Conservation (phyloP, 1,140 invertebrate genomes). For the Leptinotarsa texana region DNA sequence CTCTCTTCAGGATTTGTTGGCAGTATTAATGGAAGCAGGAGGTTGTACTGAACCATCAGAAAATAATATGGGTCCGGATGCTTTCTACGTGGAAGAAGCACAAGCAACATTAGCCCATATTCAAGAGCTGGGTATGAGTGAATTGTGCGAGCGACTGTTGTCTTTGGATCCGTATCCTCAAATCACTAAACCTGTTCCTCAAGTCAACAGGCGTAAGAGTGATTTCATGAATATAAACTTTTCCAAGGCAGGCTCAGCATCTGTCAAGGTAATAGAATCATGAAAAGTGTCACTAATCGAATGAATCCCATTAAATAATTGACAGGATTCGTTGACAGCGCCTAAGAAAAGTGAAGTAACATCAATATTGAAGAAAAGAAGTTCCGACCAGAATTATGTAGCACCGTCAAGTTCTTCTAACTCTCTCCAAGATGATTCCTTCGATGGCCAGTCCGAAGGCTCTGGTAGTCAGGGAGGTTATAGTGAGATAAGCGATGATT, state of each 20-base stretch:
- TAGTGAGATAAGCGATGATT: constrained; percentile 65
- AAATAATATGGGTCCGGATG: constrained; percentile 61
- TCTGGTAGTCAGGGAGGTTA: constrained; percentile 60
- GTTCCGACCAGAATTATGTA: constrained; percentile 58
- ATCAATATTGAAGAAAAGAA: constrained; percentile 63
- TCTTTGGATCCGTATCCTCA: constrained; percentile 62
- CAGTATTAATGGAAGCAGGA: constrained; percentile 73
- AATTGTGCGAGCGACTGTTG: constrained; percentile 65
- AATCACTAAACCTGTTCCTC: constrained; percentile 44
- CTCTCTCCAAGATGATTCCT: constrained; percentile 44
- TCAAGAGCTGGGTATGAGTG: constrained; percentile 67
- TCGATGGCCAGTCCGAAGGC: constrained; percentile 58
- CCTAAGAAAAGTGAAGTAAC: constrained; percentile 54
- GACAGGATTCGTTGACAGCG: constrained; percentile 25
- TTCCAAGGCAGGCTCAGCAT: constrained; percentile 10
- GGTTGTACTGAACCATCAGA: constrained; percentile 56
- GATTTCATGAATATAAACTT: constrained; percentile 40
- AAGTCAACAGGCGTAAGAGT: constrained; percentile 36
- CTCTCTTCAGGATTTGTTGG: constrained; percentile 59
- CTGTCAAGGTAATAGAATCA: constrained; percentile 5
- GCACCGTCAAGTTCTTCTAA: constrained; percentile 37
- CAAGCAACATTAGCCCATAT: constrained; percentile 70
- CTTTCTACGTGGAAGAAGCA: constrained; percentile 71
- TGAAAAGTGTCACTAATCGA: too few species aligned
- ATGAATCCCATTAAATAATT: neutral